phyloP scores from a whole-genome alignment of 2,888 invertebrate species.

The Rhagonycha lutea region DNA sequence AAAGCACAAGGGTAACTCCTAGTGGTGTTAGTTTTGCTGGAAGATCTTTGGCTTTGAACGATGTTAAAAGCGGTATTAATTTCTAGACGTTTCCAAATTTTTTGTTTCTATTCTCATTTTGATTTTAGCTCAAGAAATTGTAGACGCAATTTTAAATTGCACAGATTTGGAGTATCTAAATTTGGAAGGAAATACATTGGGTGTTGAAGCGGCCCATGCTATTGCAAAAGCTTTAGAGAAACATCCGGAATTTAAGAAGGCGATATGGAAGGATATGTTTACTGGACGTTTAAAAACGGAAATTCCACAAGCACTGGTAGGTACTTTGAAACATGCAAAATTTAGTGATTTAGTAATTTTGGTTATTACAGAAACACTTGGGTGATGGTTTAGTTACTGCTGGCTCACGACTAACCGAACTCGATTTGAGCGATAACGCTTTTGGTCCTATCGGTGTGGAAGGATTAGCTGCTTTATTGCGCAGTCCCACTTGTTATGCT shows the following conservation, averaged over 20 bases:
- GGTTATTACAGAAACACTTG: slow-evolving; percentile 62
- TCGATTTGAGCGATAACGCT: slow-evolving; percentile 97
- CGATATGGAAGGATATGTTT: slow-evolving; percentile 95
- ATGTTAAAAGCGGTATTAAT: slow-evolving; percentile 75
- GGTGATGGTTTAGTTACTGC: slow-evolving; percentile 82
- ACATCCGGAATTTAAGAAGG: slow-evolving; percentile 79
- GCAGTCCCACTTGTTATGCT: slow-evolving; percentile 82
- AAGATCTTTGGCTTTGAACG: slow-evolving; percentile 76
- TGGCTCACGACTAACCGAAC: slow-evolving; percentile 75
- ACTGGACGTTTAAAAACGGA: slow-evolving; percentile 94
- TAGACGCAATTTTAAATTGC: slow-evolving; percentile 75
- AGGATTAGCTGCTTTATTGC: slow-evolving; percentile 81
- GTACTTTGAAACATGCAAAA: slow-evolving; percentile 51
- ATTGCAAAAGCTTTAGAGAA: slow-evolving; percentile 79
- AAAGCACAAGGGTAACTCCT: slow-evolving; percentile 54
- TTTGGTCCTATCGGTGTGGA: slow-evolving; percentile 94
- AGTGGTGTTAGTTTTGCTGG: slow-evolving; percentile 82
- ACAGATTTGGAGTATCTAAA: slow-evolving; percentile 73
- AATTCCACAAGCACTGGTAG: slow-evolving; percentile 88
- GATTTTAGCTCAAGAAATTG: slow-evolving; percentile 69
- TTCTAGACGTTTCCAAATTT: slow-evolving; percentile 6
- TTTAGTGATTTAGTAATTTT: not conserved
- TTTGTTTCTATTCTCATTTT: not conserved
- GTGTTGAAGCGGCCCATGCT: slow-evolving; percentile 84
- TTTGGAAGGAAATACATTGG: slow-evolving; percentile 91